Evolutionary conservation across 2,797 vertebrate species (phyloP).

Genomic region (Sitta carolinensis): DNA sequence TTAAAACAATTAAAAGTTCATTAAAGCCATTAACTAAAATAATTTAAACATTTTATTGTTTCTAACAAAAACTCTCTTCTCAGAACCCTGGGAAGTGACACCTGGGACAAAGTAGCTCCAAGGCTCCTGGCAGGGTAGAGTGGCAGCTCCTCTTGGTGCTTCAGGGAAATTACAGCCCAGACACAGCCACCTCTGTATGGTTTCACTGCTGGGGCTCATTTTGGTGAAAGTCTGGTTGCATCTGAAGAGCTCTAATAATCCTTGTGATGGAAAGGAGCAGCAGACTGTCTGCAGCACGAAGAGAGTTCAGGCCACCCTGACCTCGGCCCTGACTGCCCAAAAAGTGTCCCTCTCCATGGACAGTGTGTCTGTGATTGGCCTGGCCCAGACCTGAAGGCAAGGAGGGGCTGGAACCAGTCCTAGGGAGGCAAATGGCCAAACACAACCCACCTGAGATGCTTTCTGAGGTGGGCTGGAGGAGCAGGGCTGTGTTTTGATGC

Average conservation of each 20-base stretch:
- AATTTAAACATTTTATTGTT: not conserved
- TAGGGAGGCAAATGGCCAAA: not conserved
- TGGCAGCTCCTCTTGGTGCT: not conserved
- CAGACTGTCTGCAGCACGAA: not conserved
- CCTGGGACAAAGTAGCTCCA: not conserved
- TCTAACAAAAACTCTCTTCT: not conserved
- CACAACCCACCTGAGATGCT: not conserved
- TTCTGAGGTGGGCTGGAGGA: not conserved
- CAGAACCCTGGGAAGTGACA: not conserved
- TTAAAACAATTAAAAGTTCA: not conserved
- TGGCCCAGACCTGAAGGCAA: not conserved
- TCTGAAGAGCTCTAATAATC: not conserved
- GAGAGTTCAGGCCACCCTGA: not conserved
- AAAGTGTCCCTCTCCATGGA: not conserved
- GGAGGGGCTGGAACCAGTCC: not conserved
- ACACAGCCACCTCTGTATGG: rapidly evolving
- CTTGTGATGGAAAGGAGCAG: not conserved
- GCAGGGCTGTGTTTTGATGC: not conserved
- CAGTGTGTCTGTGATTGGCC: not conserved
- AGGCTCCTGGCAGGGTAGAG: not conserved
- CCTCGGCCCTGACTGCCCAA: not conserved
- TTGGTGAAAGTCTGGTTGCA: not conserved
- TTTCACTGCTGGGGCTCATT: not conserved
- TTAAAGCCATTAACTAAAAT: not conserved
- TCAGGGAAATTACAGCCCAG: not conserved